Percentiles rank a stretch among this genome's conserved stretches.
These are phyloP conservation scores for Caenorhabditis virilis DNA, from an alignment of 2,888 invertebrate genomes.

Conservation along the genomic window DNA sequence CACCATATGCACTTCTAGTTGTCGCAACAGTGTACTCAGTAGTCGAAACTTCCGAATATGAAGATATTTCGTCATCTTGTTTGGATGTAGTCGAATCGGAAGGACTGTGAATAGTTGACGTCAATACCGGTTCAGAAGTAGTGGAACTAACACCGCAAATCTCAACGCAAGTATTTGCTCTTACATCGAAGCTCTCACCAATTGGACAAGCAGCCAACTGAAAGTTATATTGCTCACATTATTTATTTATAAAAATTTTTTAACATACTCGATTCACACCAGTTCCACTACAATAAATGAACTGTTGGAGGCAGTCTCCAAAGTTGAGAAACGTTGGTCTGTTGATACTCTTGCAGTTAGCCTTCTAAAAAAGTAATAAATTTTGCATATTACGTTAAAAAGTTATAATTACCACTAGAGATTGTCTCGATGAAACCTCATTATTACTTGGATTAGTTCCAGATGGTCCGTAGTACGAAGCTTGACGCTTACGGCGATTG, in stretches of 20 bases:
- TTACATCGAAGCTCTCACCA: conserved; percentile 40
- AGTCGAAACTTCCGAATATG: not conserved
- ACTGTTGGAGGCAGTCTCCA: conserved; percentile 46
- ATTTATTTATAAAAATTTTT: not conserved
- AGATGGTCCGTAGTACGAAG: conserved; percentile 12
- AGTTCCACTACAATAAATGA: conserved; percentile 41
- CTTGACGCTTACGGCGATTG: conserved; percentile 22
- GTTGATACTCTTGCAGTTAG: conserved; percentile 10
- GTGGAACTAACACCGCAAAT: conserved; percentile 11
- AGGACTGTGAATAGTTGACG: no score
- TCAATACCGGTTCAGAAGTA: not conserved
- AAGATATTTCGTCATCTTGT: no score
- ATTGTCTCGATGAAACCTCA: conserved; percentile 10
- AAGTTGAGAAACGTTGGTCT: conserved; percentile 32
- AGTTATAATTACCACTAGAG: conserved; percentile 9
- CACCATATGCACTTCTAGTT: not conserved
- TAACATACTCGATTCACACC: conserved; percentile 32
- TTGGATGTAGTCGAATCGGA: no score
- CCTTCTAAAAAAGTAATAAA: conserved; percentile 11
- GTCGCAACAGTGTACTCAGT: not conserved
- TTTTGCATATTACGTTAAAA: no score
- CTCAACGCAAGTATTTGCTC: conserved; percentile 19
- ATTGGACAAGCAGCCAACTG: conserved; percentile 44
- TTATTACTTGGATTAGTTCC: not conserved
- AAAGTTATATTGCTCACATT: not conserved